phyloP scores from a whole-genome alignment of 2,888 invertebrate genomes.

The Sesamia inferens region DNA sequence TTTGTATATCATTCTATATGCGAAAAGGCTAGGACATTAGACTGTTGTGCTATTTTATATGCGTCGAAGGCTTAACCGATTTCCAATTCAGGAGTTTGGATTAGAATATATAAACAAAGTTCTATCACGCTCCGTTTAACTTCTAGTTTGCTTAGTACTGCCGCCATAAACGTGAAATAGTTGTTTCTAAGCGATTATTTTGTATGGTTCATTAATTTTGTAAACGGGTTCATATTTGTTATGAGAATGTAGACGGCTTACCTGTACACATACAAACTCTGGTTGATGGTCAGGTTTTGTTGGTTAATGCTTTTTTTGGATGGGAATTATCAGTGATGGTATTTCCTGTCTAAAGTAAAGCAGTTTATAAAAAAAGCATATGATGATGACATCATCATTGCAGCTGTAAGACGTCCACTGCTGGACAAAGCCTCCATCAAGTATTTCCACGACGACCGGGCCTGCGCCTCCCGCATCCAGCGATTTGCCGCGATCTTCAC shows the following conservation, averaged over 20 bases:
- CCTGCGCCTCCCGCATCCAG: too few relatives aligned
- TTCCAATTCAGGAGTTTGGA: slow-evolving; percentile 51
- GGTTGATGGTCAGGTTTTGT: neutral
- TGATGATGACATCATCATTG: too few relatives aligned
- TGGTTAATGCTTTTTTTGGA: too few relatives aligned
- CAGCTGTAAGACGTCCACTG: too few relatives aligned
- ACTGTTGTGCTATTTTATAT: slow-evolving; percentile 47
- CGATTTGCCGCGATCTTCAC: too few relatives aligned
- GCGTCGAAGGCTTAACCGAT: slow-evolving; percentile 49
- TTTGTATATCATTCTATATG: slow-evolving; percentile 10
- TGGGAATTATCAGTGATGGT: too few relatives aligned
- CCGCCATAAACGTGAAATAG: neutral
- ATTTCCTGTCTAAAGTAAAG: too few relatives aligned
- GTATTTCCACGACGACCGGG: too few relatives aligned
- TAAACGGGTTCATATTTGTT: neutral
- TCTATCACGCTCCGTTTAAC: slow-evolving; percentile 28
- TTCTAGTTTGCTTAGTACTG: slow-evolving; percentile 35
- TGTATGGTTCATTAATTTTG: neutral
- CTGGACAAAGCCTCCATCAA: too few relatives aligned
- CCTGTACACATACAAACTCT: neutral
- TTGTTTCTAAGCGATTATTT: slow-evolving; percentile 13
- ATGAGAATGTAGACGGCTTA: neutral
- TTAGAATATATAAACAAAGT: slow-evolving; percentile 46
- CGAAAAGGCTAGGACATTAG: slow-evolving; percentile 14
- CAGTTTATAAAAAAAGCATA: too few relatives aligned